Evolutionary conservation across 64 coral and sea anemone genomes (phyloP).

Genomic region (Anthopleura sola): DNA sequence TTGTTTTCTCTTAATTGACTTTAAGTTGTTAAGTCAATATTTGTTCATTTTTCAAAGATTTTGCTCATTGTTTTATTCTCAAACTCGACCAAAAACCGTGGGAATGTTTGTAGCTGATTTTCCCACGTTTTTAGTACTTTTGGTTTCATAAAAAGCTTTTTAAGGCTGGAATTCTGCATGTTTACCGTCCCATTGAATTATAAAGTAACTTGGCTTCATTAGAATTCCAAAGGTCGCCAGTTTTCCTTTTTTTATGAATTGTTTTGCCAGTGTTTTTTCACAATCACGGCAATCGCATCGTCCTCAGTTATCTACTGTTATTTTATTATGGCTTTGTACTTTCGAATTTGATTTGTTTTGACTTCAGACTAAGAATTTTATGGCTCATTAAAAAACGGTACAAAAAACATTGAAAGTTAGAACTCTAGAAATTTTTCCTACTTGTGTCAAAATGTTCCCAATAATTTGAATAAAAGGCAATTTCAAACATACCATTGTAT

Average conservation of each 20-base stretch:
- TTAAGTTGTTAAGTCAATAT: constrained; percentile 21
- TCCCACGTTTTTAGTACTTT: neutral
- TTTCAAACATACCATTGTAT: no score
- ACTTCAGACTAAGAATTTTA: neutral
- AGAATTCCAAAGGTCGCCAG: neutral
- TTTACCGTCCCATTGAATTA: neutral
- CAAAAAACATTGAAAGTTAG: neutral
- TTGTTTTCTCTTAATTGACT: neutral
- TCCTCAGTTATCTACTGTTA: neutral
- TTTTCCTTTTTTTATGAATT: neutral
- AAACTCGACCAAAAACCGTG: constrained; percentile 1
- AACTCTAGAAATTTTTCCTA: no score
- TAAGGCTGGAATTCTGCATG: neutral
- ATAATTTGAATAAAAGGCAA: no score
- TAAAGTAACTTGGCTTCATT: neutral
- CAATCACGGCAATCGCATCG: no score
- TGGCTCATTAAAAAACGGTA: neutral
- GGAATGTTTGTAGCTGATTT: neutral
- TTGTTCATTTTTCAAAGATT: constrained; percentile 9
- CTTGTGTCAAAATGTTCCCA: no score
- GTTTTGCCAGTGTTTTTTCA: neutral
- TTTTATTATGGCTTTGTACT: neutral
- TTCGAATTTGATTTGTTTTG: neutral
- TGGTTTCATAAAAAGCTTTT: neutral
- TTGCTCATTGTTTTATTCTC: neutral